Conservation (phyloP, 2,797 vertebrate genomes). For the Myripristis murdjan region DNA sequence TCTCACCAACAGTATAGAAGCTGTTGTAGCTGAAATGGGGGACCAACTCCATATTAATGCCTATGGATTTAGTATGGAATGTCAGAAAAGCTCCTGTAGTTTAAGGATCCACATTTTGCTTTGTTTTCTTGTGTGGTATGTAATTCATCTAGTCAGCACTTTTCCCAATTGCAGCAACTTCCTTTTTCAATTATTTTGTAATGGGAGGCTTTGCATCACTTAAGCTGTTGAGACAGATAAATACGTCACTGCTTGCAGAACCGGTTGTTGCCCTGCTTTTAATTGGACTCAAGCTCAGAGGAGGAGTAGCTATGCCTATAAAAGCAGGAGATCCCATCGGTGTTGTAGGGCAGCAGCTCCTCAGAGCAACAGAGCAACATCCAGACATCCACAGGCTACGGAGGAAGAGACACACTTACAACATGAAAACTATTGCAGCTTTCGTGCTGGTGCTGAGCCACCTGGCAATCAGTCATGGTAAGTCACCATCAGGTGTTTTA, state of each 20-base stretch:
- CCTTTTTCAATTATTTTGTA: no score
- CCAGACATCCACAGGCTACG: neutral
- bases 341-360: neutral
- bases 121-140: no score
- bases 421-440: constrained; percentile 34
- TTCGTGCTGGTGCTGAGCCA: constrained; percentile 33
- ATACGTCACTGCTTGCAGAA: neutral
- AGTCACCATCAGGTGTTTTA: neutral
- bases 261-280: neutral
- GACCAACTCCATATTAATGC: no score
- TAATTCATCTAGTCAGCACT: no score
- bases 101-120: no score
- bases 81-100: no score
- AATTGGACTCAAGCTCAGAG: neutral
- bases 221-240: neutral
- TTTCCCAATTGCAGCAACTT: no score
- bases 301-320: neutral
- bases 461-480: constrained; percentile 27
- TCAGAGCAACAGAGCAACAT: neutral
- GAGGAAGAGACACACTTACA: constrained; percentile 3
- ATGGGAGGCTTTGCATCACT: neutral
- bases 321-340: neutral
- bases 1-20: no score
- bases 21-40: no score
- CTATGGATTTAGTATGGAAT: no score